phyloP scores from a whole-genome alignment of 2,797 vertebrate genomes.

The Myripristis jacobus region DNA sequence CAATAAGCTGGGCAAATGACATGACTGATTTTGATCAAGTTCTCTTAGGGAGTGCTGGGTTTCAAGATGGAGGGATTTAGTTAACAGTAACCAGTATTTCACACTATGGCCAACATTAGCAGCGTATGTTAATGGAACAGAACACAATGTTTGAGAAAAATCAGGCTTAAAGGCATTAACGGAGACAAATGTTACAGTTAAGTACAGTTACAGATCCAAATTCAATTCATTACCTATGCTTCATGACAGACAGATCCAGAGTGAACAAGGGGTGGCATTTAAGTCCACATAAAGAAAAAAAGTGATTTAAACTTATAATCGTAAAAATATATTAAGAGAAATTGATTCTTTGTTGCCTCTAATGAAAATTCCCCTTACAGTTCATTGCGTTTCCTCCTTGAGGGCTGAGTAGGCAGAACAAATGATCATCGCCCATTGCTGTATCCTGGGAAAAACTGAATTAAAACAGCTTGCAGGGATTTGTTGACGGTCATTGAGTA shows the following conservation, averaged over 20 bases:
- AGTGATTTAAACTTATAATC: constrained; percentile 70
- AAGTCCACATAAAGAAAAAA: constrained; percentile 59
- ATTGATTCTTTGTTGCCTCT: constrained; percentile 79
- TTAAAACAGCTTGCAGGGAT: constrained; percentile 89
- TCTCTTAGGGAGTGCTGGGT: constrained; percentile 39
- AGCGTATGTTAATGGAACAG: constrained; percentile 53
- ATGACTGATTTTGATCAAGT: constrained; percentile 23
- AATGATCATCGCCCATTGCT: constrained; percentile 92
- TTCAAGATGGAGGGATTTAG: constrained; percentile 41
- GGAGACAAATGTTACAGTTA: constrained; percentile 45
- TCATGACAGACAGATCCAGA: constrained; percentile 51
- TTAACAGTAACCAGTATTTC: constrained; percentile 42
- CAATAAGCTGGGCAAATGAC: constrained; percentile 29
- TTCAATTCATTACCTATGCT: constrained; percentile 58
- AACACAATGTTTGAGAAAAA: constrained; percentile 36
- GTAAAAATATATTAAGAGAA: constrained; percentile 86
- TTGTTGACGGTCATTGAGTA: constrained; percentile 91
- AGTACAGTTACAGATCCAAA: constrained; percentile 44
- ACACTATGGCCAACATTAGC: constrained; percentile 50
- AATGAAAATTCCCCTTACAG: constrained; percentile 77
- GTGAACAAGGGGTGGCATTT: constrained; percentile 50
- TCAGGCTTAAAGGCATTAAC: constrained; percentile 46
- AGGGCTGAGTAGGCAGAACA: constrained; percentile 38
- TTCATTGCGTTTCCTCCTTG: constrained; percentile 60
- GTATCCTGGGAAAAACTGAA: constrained; percentile 96